phyloP scores from a whole-genome alignment of 1,140 invertebrate genomes.

The Zelostemma sp. region DNA sequence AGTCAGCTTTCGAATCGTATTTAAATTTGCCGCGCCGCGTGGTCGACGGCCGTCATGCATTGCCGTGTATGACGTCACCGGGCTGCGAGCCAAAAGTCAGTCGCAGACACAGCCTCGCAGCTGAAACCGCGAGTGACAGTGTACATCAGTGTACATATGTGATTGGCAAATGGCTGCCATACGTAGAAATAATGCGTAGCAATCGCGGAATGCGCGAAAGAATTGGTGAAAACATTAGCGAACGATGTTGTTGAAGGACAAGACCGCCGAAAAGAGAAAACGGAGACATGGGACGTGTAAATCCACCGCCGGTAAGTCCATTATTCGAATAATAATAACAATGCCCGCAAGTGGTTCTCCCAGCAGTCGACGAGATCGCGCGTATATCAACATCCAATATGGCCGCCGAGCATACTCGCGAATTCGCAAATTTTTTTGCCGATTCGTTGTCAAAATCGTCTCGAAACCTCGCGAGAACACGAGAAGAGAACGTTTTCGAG shows the following conservation, averaged over 20 bases:
- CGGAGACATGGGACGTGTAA: conserved; percentile 64
- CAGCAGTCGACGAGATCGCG: conserved; percentile 51
- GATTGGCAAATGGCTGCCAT: conserved; percentile 66
- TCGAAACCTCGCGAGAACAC: too few species aligned
- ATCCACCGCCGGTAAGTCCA: conserved; percentile 65
- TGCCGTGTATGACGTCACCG: not conserved
- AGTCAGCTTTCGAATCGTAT: too few species aligned
- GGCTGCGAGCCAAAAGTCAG: not conserved
- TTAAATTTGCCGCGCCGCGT: not conserved
- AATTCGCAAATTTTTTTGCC: conserved; percentile 20
- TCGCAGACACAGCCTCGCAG: not conserved
- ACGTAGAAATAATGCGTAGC: conserved; percentile 61
- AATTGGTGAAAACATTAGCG: conserved; percentile 46
- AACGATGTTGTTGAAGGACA: conserved; percentile 66
- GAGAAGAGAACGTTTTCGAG: not conserved
- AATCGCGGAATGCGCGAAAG: conserved; percentile 34
- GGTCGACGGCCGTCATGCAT: not conserved
- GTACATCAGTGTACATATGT: too few species aligned
- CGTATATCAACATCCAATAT: conserved; percentile 52
- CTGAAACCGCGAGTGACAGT: too few species aligned
- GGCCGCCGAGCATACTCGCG: conserved; percentile 14
- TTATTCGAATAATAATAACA: conserved; percentile 37
- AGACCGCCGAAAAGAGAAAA: conserved; percentile 52
- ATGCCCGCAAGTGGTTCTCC: conserved; percentile 48
- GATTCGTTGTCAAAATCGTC: conserved; percentile 22